These are phyloP conservation scores for Biston betularia DNA, from an alignment of 2,888 invertebrate species.

Conservation along the genomic window DNA sequence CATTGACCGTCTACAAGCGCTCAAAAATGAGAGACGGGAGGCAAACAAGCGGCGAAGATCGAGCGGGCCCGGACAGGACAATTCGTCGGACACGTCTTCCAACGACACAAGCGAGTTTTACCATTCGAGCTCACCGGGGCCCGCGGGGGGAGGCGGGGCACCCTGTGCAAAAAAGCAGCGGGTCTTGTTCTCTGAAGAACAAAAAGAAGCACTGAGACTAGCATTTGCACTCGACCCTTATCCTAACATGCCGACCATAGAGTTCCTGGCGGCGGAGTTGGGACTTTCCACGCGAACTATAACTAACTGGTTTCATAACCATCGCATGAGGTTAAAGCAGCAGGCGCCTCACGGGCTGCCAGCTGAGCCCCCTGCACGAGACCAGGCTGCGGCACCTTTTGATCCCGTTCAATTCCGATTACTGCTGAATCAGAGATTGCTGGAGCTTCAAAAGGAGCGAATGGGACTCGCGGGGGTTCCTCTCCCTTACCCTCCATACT, in stretches of 20 bases:
- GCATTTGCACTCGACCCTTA: constrained; percentile 99
- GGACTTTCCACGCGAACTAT: constrained; percentile 97
- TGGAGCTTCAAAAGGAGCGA: constrained; percentile 94
- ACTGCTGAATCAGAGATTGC: constrained; percentile 94
- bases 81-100: constrained; percentile 94
- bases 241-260: constrained; percentile 98
- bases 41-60: constrained; percentile 96
- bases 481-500: constrained; percentile 91
- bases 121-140: constrained; percentile 93
- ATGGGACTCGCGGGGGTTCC: constrained; percentile 92
- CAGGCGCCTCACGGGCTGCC: constrained; percentile 93
- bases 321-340: constrained; percentile 98
- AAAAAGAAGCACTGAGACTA: constrained; percentile 97
- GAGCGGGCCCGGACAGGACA: constrained; percentile 93
- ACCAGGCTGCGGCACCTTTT: constrained; percentile 91
- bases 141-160: constrained; percentile 89
- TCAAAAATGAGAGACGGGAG: constrained; percentile 96
- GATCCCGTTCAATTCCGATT: constrained; percentile 97
- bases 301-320: constrained; percentile 99
- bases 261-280: constrained; percentile 96
- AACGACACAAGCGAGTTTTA: constrained; percentile 96
- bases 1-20: constrained; percentile 95
- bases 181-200: constrained; percentile 98
- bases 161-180: constrained; percentile 97
- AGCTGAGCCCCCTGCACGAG: constrained; percentile 91